phyloP scores from a whole-genome alignment of 2,888 invertebrate genomes.

The Scaptomyza caliginosa region DNA sequence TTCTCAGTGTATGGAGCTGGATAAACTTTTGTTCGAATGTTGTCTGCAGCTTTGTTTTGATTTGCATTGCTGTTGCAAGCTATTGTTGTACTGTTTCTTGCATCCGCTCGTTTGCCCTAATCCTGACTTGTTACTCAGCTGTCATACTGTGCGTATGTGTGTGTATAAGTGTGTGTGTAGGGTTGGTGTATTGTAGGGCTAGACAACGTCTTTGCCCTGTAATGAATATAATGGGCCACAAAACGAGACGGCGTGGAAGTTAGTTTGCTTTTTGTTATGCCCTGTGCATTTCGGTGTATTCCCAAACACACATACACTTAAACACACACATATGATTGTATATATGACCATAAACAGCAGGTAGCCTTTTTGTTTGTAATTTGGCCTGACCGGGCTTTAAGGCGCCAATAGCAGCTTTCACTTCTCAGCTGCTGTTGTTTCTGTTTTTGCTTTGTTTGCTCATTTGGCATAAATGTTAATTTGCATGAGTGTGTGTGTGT shows the following conservation, averaged over 20 bases:
- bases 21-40: constrained; percentile 36
- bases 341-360: constrained; percentile 50
- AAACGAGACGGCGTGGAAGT: neutral
- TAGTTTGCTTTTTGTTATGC: constrained; percentile 6
- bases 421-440: constrained; percentile 22
- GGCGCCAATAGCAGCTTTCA: constrained; percentile 48
- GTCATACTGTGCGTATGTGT: constrained; percentile 4
- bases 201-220: constrained; percentile 50
- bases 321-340: neutral
- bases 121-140: constrained; percentile 60
- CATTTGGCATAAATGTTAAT: constrained; percentile 63
- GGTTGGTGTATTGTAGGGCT: constrained; percentile 5
- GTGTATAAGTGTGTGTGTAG: constrained; percentile 1
- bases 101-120: constrained; percentile 49
- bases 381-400: constrained; percentile 35
- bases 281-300: constrained; percentile 12
- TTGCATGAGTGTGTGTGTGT: constrained; percentile 32
- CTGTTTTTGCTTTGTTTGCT: constrained; percentile 47
- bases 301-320: constrained; percentile 12
- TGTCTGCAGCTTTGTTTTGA: constrained; percentile 59
- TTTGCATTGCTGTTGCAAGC: constrained; percentile 33
- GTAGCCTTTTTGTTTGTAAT: constrained; percentile 47
- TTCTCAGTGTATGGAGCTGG: neutral
- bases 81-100: constrained; percentile 31
- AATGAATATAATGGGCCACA: constrained; percentile 56